Evolutionary conservation across 2,888 invertebrate species (phyloP).

Genomic region (Bellardia bayeri): DNA sequence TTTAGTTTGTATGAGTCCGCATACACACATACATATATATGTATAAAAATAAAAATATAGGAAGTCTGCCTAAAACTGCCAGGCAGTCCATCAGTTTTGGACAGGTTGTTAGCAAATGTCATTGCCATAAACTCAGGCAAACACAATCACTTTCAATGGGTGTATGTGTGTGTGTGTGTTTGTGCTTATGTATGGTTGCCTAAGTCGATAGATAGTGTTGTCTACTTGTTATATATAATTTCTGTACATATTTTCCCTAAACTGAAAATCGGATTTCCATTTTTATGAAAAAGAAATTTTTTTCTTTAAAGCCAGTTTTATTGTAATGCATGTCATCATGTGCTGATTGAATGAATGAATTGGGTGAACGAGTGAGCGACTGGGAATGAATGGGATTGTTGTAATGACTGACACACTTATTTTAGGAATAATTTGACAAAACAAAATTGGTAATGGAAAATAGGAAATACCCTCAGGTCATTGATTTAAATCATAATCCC

Average conservation of each 20-base stretch:
- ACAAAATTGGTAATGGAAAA: conserved; percentile 25
- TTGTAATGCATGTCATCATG: conserved; percentile 50
- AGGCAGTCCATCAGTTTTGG: conserved; percentile 68
- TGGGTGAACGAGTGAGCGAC: conserved; percentile 12
- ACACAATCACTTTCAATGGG: background rate
- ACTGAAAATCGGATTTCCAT: conserved; percentile 70
- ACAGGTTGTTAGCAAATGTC: conserved; percentile 72
- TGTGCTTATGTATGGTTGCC: conserved; percentile 15
- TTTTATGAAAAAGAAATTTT: conserved; percentile 54
- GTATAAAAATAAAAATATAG: background rate
- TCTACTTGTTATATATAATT: conserved; percentile 46
- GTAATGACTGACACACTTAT: conserved; percentile 69
- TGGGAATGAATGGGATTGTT: conserved; percentile 15
- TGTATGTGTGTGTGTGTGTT: conserved; percentile 10
- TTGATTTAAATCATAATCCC: conserved; percentile 55
- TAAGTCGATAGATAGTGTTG: conserved; percentile 44
- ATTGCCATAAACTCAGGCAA: conserved; percentile 40
- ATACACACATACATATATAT: background rate
- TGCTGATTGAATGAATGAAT: conserved; percentile 57
- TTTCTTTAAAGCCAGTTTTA: conserved; percentile 46
- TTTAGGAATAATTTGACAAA: conserved; percentile 51
- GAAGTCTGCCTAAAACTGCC: conserved; percentile 49
- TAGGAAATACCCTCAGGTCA: conserved; percentile 38
- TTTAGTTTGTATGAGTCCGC: background rate
- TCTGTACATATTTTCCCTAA: conserved; percentile 29